Conservation (phyloP, 35 echinoderm and acorn worm genomes). For the Ptychodera flava region DNA sequence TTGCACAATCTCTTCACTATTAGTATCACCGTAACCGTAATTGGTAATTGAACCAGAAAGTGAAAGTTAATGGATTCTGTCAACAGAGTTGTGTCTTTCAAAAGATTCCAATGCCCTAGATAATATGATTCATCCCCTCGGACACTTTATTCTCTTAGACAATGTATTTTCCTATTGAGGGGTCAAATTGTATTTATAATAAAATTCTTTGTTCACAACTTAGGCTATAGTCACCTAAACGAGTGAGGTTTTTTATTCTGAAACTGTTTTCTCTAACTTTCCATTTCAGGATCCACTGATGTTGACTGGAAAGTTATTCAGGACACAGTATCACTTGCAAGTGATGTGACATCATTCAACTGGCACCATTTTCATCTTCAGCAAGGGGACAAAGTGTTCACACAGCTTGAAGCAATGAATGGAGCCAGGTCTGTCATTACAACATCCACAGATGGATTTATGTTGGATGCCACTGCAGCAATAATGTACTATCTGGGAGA, state of each 20-base stretch:
- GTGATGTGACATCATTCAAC: slow-evolving; percentile 11
- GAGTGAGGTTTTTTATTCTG: not conserved
- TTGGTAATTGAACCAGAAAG: no score
- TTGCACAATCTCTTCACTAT: no score
- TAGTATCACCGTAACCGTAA: no score
- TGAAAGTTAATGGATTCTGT: no score
- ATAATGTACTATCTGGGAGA: slow-evolving; percentile 22
- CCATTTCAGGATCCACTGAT: not conserved
- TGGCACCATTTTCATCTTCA: slow-evolving; percentile 56
- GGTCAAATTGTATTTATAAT: not conserved
- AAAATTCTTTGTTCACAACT: not conserved
- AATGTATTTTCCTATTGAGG: not conserved
- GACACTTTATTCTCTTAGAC: no score
- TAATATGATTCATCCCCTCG: no score
- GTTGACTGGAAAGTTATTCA: slow-evolving; percentile 35
- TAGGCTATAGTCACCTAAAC: not conserved
- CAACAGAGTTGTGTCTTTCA: no score
- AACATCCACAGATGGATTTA: slow-evolving; percentile 16
- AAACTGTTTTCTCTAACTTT: not conserved
- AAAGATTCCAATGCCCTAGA: no score
- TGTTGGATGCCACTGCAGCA: slow-evolving; percentile 29
- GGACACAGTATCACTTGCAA: slow-evolving; percentile 20
- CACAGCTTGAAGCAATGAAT: slow-evolving; percentile 26
- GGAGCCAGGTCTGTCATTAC: slow-evolving; percentile 9
- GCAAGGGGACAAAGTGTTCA: slow-evolving; percentile 31